Conservation (phyloP, 1,140 invertebrate species). For the Tetranychus urticae region DNA sequence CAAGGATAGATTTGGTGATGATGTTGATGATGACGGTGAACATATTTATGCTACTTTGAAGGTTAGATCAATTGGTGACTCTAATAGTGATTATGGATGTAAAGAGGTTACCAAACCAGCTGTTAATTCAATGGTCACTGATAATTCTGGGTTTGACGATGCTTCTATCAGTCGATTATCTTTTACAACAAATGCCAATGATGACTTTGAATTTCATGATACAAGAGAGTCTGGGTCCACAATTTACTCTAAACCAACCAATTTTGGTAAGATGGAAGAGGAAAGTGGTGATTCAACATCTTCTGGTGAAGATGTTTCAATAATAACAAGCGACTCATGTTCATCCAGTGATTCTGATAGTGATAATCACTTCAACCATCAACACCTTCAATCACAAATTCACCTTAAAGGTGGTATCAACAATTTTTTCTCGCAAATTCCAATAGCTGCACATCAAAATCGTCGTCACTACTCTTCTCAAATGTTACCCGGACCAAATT, state of each 20-base stretch:
- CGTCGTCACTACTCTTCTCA: neutral
- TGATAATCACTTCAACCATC: neutral
- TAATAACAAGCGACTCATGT: neutral
- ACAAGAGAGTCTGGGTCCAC: neutral
- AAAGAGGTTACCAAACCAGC: neutral
- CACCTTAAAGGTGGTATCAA: no score
- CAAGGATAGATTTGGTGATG: no score
- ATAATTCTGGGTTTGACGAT: constrained; percentile 10
- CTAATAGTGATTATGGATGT: neutral
- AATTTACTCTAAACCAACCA: neutral
- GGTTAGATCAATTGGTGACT: constrained; percentile 17
- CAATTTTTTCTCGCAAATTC: no score
- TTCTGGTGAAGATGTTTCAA: neutral
- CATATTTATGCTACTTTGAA: constrained; percentile 27
- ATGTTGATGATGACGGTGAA: constrained; percentile 18
- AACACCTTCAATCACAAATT: no score
- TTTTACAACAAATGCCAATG: constrained; percentile 36
- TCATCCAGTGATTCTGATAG: neutral
- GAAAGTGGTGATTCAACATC: neutral
- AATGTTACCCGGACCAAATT: neutral
- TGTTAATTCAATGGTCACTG: constrained; percentile 4
- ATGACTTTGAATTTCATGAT: constrained; percentile 32
- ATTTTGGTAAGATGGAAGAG: neutral
- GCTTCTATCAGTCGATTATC: constrained; percentile 18
- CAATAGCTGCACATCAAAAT: no score